These are phyloP conservation scores for Enteromius thamalakanensis DNA, from an alignment of 2,797 vertebrate genomes.

Conservation along the genomic window DNA sequence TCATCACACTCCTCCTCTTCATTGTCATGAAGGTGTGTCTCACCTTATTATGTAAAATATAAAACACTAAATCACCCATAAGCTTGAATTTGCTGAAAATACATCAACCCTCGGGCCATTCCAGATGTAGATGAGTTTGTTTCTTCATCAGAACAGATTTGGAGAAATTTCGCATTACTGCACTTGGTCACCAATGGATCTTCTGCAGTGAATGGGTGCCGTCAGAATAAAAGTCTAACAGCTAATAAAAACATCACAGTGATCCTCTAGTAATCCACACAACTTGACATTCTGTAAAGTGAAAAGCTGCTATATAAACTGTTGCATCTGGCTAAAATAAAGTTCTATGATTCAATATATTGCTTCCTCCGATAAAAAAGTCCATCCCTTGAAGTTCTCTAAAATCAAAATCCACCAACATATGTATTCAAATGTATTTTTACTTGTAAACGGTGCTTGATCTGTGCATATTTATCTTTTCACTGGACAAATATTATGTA, in stretches of 20 bases:
- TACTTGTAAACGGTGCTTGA: not conserved
- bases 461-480: not conserved
- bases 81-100: not conserved
- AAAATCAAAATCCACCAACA: not conserved
- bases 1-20: conserved; percentile 93
- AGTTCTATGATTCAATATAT: not conserved
- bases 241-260: not conserved
- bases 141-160: not conserved
- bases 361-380: not conserved
- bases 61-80: not conserved
- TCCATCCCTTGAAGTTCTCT: not conserved
- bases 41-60: not conserved
- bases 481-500: not conserved
- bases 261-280: not conserved
- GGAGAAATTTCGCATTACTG: not conserved
- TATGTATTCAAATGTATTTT: not conserved
- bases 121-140: not conserved
- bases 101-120: not conserved
- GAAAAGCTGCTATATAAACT: not conserved
- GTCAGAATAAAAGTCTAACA: not conserved
- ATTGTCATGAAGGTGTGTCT: conserved; percentile 93
- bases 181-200: not conserved
- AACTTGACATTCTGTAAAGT: not conserved
- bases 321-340: not conserved
- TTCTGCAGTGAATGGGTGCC: not conserved